Base-by-base conservation (phyloP, 37 sponge, comb jelly and placozoan species). In the Haliclona indistincta region DNA sequence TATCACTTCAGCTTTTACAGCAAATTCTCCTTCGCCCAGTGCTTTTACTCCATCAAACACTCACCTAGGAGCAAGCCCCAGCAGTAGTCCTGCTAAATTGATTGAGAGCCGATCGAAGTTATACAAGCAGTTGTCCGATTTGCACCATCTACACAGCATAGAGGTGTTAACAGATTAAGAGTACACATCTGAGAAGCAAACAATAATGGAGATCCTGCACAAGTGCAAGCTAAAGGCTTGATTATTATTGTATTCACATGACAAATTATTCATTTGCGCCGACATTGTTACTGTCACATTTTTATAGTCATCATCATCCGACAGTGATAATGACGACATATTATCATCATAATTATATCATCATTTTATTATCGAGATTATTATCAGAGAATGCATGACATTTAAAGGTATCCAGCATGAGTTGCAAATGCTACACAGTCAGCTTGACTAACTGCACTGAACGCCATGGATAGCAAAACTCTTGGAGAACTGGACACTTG, bases 381-480 rank as follows among this genome's bases (percentile, higher is more conserved):
- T n/a, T n/a, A n/a, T n/a, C n/a, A n/a, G n/a, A n/a, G n/a, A n/a
- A n/a, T n/a, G n/a, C n/a, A n/a, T n/a, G n/a, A n/a, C n/a, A n/a
- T 41, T 47, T 30, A 77, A 2, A 64, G 15, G 38, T 68, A 78
- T 40, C 70, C 70, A 79, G 54, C 29, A 58, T 69, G 63, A 35
- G 13, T 38, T 15, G 41, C 43, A 70, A 47, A 65, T 2, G 37
- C 32, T 29, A 64, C 15, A 40, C 81, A 81, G 65, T 81, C 81
- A n/a, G 29, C 54, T 45, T 43, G 11, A 1, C 54, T 51, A 0
- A 81, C 65, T 38, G 62, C 55, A 20, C 65, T 28, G 71, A 81
- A 81, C 34, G 54, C 81, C 68, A 63, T 63, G 37, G 49, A 36
- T 22, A 81, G 43, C 25, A 81, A 40, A 20, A 65, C 63, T 71